phyloP scores from a whole-genome alignment of 35 echinoderm and acorn worm genomes.

The Eucidaris tribuloides region DNA sequence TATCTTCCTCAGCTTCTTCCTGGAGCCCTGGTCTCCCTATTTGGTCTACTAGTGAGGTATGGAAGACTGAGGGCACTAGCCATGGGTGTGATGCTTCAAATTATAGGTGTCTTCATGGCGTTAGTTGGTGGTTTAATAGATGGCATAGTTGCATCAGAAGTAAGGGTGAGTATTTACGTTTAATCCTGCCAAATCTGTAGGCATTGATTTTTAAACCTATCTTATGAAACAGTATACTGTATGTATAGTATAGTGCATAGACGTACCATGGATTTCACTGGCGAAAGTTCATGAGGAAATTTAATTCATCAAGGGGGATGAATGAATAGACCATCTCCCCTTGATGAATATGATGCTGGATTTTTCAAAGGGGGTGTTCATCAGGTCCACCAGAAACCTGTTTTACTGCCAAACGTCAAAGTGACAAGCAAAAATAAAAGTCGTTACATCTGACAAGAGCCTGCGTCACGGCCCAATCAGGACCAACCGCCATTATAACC shows the following conservation, averaged over 20 bases:
- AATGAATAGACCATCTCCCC: not conserved
- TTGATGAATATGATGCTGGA: not conserved
- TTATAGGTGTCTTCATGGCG: constrained; percentile 35
- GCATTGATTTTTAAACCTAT: not conserved
- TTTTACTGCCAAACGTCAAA: no score
- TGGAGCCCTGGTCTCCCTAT: constrained; percentile 20
- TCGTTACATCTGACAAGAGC: no score
- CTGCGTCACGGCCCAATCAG: no score
- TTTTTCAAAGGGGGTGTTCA: no score
- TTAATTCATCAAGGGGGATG: not conserved
- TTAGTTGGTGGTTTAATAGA: constrained; percentile 49
- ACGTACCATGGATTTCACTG: not conserved
- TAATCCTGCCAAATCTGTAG: not conserved
- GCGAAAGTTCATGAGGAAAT: no score
- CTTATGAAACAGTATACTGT: not conserved
- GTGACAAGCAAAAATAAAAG: no score
- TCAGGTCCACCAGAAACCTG: no score
- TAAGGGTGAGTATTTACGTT: constrained; percentile 27
- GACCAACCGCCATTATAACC: no score
- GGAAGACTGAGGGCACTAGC: constrained; percentile 14
- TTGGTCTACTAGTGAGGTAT: constrained; percentile 21
- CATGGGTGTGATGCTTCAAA: not conserved
- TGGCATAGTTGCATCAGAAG: constrained; percentile 33
- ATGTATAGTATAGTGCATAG: not conserved
- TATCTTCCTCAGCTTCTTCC: constrained; percentile 58